Conservation (phyloP, 92 coral and sea anemone species). For the Virgularia gustaviana region DNA sequence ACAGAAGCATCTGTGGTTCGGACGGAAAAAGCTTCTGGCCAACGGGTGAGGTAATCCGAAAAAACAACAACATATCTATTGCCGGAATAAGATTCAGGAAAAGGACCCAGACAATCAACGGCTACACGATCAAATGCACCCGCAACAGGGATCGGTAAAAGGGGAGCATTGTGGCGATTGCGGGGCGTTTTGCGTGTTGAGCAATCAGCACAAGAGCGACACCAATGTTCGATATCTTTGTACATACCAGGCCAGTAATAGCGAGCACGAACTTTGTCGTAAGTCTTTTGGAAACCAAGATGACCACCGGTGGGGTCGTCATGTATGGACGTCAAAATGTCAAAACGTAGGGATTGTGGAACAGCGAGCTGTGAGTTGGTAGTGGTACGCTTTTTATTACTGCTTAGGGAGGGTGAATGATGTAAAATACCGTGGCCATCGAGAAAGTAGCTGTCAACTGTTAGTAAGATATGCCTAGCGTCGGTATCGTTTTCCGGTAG, state of each 20-base stretch:
- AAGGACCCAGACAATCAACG: conserved; percentile 39
- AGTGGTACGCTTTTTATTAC: neutral
- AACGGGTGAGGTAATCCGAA: conserved; percentile 48
- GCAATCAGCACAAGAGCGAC: conserved; percentile 48
- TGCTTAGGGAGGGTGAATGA: neutral
- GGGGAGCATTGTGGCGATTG: conserved; percentile 34
- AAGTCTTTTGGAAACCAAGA: neutral
- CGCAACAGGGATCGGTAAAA: conserved; percentile 48
- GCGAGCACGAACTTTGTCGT: neutral
- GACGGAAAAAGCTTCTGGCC: conserved; percentile 53
- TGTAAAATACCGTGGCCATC: conserved; percentile 14
- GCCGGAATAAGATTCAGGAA: conserved; percentile 18
- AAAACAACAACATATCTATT: conserved; percentile 31
- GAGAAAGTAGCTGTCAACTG: conserved; percentile 22
- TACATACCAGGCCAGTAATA: neutral
- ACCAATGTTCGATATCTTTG: conserved; percentile 52
- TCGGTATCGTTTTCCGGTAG: conserved; percentile 17
- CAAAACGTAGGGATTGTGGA: neutral
- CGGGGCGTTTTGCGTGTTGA: conserved; percentile 45
- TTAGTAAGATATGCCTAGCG: conserved; percentile 23
- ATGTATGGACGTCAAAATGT: neutral
- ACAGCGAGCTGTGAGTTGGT: conserved; percentile 14
- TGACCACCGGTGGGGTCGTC: neutral
- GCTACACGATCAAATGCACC: conserved; percentile 46
- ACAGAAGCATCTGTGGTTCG: conserved; percentile 30